A percentile compares a stretch with the other conserved stretches of the same genome.
Evolutionary conservation across 2,797 vertebrate species (phyloP).

Genomic region (Sebastes itinus): DNA sequence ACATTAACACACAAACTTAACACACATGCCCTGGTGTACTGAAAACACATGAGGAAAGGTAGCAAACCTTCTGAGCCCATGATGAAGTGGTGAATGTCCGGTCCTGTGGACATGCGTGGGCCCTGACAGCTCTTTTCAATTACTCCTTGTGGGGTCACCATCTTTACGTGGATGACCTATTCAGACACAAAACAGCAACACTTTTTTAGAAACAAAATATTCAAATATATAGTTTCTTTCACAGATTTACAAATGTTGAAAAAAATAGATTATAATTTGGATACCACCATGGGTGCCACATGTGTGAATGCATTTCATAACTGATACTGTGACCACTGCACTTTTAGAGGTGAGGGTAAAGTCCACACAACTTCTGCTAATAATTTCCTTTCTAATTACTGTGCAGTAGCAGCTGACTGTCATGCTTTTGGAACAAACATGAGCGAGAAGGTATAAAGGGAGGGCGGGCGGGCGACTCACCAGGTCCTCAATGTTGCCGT

Average conservation of each 20-base stretch:
- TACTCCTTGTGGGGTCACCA: slow-evolving; percentile 96
- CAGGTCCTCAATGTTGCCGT: slow-evolving; percentile 99
- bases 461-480: slow-evolving; percentile 74
- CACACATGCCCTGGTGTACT: background rate
- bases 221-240: background rate
- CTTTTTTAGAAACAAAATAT: background rate
- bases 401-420: background rate
- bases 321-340: background rate
- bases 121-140: slow-evolving; percentile 98
- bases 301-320: background rate
- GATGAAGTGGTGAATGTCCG: slow-evolving; percentile 98
- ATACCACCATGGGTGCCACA: background rate
- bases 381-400: slow-evolving; percentile 34
- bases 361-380: slow-evolving; percentile 22
- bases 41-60: slow-evolving; percentile 19
- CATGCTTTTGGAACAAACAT: slow-evolving; percentile 26
- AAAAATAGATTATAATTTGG: background rate
- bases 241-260: background rate
- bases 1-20: slow-evolving; percentile 1
- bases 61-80: slow-evolving; percentile 97
- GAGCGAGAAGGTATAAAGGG: background rate
- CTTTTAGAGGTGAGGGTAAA: slow-evolving; percentile 12
- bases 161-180: slow-evolving; percentile 96
- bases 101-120: slow-evolving; percentile 96
- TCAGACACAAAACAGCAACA: slow-evolving; percentile 40